Percentiles rank a stretch among this genome's conserved stretches.
These are phyloP conservation scores for Rhodophaea formosa DNA, from an alignment of 2,888 invertebrate species.

Conservation along the genomic window DNA sequence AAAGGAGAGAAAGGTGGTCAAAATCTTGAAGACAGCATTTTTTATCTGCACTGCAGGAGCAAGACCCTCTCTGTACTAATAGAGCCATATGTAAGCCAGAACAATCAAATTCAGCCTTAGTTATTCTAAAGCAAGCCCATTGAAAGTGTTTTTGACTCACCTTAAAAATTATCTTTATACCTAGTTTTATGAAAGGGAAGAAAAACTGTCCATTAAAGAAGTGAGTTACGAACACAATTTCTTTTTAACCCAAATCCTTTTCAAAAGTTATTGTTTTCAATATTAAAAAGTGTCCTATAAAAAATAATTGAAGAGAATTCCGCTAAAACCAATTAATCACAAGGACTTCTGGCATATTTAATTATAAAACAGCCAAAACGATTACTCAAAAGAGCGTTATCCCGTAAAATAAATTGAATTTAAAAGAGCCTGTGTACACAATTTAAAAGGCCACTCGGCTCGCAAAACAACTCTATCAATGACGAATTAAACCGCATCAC, in stretches of 20 bases:
- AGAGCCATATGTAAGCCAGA: too few relatives aligned
- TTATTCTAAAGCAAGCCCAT: too few relatives aligned
- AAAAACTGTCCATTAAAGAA: too few relatives aligned
- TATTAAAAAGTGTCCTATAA: not conserved
- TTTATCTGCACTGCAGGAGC: too few relatives aligned
- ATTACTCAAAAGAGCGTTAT: not conserved
- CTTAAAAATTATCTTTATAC: too few relatives aligned
- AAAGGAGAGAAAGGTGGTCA: too few relatives aligned
- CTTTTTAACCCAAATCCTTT: not conserved
- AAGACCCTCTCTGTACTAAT: too few relatives aligned
- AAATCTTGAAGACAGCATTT: too few relatives aligned
- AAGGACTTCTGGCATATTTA: not conserved
- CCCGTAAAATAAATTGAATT: not conserved
- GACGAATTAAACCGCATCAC: conserved; percentile 23
- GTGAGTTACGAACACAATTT: too few relatives aligned
- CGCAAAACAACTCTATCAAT: conserved; percentile 19
- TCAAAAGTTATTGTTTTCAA: not conserved
- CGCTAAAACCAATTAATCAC: not conserved
- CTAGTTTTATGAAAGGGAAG: too few relatives aligned
- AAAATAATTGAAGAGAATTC: not conserved
- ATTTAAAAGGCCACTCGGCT: conserved; percentile 1
- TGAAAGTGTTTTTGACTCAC: too few relatives aligned
- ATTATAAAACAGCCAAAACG: not conserved
- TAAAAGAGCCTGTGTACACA: not conserved
- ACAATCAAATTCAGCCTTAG: too few relatives aligned